Conservation (phyloP, 1,140 invertebrate species). For the Trachelipus rathkii region DNA sequence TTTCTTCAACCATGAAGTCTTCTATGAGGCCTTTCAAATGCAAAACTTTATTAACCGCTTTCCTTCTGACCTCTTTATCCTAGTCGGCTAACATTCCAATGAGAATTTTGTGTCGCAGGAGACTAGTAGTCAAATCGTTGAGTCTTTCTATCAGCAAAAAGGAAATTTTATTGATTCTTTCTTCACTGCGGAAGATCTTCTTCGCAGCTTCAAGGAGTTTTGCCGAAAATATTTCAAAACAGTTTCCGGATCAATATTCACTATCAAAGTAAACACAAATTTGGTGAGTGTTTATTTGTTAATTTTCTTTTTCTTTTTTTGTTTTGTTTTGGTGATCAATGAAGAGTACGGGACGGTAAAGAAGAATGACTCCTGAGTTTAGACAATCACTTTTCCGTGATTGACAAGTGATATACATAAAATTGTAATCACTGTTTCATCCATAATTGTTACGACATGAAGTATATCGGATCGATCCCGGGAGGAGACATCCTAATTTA, state of each 20-base stretch:
- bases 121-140: background rate
- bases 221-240: background rate
- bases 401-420: too few species aligned
- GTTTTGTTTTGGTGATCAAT: background rate
- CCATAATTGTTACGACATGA: too few species aligned
- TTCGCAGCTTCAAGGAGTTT: background rate
- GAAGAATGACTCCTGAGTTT: background rate
- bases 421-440: background rate
- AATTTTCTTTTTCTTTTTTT: too few species aligned
- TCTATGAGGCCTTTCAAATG: too few species aligned
- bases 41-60: too few species aligned
- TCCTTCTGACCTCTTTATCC: too few species aligned
- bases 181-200: background rate
- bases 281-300: background rate
- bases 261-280: background rate
- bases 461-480: too few species aligned
- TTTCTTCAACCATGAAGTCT: too few species aligned
- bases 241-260: background rate
- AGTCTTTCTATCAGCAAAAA: background rate
- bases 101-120: background rate
- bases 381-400: background rate
- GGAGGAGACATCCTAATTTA: too few species aligned
- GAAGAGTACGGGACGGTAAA: background rate
- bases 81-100: too few species aligned
- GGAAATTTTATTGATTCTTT: background rate